A percentile compares a stretch with the other conserved stretches of the same genome.
Evolutionary conservation across 2,797 vertebrate species (phyloP).

Genomic region (Benthosema pterotum): DNA sequence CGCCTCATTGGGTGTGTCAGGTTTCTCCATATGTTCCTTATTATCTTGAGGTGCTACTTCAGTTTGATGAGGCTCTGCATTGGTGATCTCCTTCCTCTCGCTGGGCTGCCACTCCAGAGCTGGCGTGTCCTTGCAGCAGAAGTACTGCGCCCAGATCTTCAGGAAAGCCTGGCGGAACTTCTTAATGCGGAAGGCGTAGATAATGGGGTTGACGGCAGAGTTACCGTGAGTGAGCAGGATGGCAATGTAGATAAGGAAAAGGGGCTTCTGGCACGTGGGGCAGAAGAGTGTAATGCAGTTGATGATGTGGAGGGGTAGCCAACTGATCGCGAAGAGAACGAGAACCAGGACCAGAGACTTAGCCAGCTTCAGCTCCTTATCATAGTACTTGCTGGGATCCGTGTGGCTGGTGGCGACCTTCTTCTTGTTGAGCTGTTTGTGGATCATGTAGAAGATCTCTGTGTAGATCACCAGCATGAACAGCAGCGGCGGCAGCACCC

Average conservation of each 20-base stretch:
- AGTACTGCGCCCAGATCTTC: constrained; percentile 93
- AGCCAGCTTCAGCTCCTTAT: constrained; percentile 96
- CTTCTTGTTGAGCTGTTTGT: constrained; percentile 91
- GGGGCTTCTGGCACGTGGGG: constrained; percentile 80
- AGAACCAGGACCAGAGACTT: constrained; percentile 95
- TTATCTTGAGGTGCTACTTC: background rate
- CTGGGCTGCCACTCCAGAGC: constrained; percentile 67
- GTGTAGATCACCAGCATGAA: constrained; percentile 94
- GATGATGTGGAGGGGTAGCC: constrained; percentile 95
- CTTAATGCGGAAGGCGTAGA: constrained; percentile 95
- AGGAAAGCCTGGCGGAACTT: constrained; percentile 93
- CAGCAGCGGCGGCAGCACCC: constrained; percentile 93
- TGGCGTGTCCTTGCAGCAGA: constrained; percentile 85
- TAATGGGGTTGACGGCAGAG: constrained; percentile 96
- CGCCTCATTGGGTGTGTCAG: constrained; percentile 12
- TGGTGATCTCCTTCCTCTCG: constrained; percentile 70
- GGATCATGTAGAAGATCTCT: constrained; percentile 98
- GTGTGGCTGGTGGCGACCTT: constrained; percentile 84
- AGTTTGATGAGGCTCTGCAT: constrained; percentile 32
- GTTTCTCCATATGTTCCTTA: constrained; percentile 35
- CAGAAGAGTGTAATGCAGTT: constrained; percentile 96
- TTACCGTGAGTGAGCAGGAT: constrained; percentile 97
- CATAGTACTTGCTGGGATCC: constrained; percentile 93
- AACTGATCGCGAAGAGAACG: constrained; percentile 92
- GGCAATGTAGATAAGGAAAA: constrained; percentile 85